Evolutionary conservation across 2,797 vertebrate genomes (phyloP).

Genomic region (Myotis daubentonii): DNA sequence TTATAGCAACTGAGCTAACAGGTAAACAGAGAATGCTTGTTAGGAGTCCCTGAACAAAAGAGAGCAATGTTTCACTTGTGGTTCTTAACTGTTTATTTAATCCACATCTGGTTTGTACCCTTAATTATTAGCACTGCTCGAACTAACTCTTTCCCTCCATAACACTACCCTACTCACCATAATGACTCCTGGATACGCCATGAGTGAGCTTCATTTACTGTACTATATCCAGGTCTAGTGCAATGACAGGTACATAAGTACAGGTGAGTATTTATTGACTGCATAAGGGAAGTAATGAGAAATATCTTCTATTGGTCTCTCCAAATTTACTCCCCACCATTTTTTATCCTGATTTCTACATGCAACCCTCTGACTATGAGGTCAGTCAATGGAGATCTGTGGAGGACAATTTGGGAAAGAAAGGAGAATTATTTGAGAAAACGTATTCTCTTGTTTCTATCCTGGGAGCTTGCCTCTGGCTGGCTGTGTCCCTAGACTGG

Average conservation of each 20-base stretch:
- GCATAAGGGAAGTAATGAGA: not conserved
- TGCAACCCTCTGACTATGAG: not conserved
- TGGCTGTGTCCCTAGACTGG: not conserved
- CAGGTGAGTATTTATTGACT: not conserved
- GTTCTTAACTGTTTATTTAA: slow-evolving; percentile 12
- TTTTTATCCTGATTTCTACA: not conserved
- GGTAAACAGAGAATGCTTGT: not conserved
- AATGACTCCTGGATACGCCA: not conserved
- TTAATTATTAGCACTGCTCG: not conserved
- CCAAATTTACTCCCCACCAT: not conserved
- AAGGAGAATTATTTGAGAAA: not conserved
- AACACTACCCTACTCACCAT: not conserved
- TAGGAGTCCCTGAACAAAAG: not conserved
- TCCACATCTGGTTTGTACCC: not conserved
- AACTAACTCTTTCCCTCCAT: not conserved
- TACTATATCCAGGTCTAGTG: not conserved
- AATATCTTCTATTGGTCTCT: not conserved
- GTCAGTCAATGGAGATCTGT: not conserved
- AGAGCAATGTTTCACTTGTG: slow-evolving; percentile 38
- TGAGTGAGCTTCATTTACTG: not conserved
- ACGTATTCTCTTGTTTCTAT: not conserved
- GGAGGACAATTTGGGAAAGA: not conserved
- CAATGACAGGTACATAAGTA: not conserved
- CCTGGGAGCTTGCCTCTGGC: not conserved
- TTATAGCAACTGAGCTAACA: not conserved